A percentile compares a stretch with the other conserved stretches of the same genome.
These are phyloP conservation scores for Drosophila emarginata DNA, from an alignment of 2,888 invertebrate genomes.

Conservation along the genomic window DNA sequence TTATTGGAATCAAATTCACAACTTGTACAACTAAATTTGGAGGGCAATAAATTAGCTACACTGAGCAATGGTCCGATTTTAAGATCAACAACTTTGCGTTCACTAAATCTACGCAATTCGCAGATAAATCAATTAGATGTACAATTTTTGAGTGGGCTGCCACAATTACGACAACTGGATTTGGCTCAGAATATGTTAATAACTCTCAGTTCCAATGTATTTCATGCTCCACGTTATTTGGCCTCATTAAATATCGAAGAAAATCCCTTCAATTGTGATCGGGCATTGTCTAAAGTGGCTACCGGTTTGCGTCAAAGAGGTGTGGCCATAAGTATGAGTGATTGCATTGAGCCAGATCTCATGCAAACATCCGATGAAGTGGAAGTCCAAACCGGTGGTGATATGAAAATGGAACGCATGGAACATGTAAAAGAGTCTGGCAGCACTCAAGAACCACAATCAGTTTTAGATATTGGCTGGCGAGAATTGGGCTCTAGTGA, in stretches of 20 bases:
- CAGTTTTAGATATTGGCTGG: conserved; percentile 48
- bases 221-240: conserved; percentile 83
- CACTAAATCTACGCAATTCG: conserved; percentile 85
- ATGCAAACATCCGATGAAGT: conserved; percentile 7
- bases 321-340: conserved; percentile 61
- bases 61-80: conserved; percentile 84
- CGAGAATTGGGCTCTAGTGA: conserved; percentile 52
- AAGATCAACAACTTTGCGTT: conserved; percentile 84
- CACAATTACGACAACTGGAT: conserved; percentile 85
- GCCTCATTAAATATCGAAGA: conserved; percentile 84
- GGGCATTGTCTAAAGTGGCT: conserved; percentile 73
- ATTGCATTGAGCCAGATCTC: conserved; percentile 59
- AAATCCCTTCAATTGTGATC: conserved; percentile 85
- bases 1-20: conserved; percentile 85
- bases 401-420: conserved; percentile 74
- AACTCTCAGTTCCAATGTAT: conserved; percentile 83
- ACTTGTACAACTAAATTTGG: conserved; percentile 84
- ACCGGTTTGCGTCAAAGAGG: conserved; percentile 62
- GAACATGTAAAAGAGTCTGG: conserved; percentile 36
- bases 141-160: conserved; percentile 84
- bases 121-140: conserved; percentile 84
- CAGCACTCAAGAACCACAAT: conserved; percentile 34
- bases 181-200: conserved; percentile 86
- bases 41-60: conserved; percentile 85
- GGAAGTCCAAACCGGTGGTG: conserved; percentile 8